These are phyloP conservation scores for Glyphotaelius pellucidus DNA, from an alignment of 2,888 invertebrate genomes.

Conservation along the genomic window DNA sequence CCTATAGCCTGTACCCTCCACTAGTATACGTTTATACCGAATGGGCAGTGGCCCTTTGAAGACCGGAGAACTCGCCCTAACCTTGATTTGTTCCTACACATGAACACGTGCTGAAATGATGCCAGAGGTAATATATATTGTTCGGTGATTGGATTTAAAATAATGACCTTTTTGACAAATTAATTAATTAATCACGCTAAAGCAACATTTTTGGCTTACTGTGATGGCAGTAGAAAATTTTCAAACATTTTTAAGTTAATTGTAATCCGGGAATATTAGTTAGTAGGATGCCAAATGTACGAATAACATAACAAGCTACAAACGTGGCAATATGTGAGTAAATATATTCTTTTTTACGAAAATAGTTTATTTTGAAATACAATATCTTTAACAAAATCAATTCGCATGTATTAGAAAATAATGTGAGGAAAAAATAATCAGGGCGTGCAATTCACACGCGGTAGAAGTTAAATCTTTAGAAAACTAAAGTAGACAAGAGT, in stretches of 20 bases:
- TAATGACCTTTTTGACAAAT: background rate
- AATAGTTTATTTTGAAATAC: too few relatives aligned
- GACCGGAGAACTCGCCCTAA: background rate
- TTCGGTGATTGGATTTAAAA: background rate
- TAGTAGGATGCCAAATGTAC: background rate
- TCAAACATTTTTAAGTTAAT: too few relatives aligned
- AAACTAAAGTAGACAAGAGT: too few relatives aligned
- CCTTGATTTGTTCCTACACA: background rate
- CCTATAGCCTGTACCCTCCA: background rate
- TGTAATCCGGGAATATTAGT: too few relatives aligned
- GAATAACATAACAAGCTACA: background rate
- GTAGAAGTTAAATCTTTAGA: too few relatives aligned
- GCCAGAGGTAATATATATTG: background rate
- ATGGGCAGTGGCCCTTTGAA: conserved; percentile 29
- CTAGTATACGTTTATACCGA: conserved; percentile 57
- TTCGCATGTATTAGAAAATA: too few relatives aligned
- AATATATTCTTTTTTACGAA: background rate
- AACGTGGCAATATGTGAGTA: background rate
- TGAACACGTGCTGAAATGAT: background rate
- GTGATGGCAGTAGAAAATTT: too few relatives aligned
- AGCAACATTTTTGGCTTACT: too few relatives aligned
- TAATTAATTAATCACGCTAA: too few relatives aligned
- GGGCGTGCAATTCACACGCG: too few relatives aligned
- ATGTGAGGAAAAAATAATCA: too few relatives aligned
- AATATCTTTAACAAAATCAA: too few relatives aligned